Conservation (phyloP, 2,888 invertebrate species). For the Apamea sordens region DNA sequence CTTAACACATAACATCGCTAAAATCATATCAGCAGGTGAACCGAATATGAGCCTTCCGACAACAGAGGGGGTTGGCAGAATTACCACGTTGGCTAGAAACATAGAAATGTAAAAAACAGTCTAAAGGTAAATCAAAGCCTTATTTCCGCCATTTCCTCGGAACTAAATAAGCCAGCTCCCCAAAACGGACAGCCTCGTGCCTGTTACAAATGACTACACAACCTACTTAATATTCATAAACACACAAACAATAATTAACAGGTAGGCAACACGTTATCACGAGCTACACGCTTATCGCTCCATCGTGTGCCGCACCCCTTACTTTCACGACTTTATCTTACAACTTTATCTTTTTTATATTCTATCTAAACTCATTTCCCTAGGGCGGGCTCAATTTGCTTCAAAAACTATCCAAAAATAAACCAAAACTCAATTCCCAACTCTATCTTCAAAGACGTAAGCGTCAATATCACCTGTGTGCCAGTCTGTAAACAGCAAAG, state of each 20-base stretch:
- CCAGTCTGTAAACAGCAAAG: constrained; percentile 41
- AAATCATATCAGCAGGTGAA: background rate
- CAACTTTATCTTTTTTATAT: constrained; percentile 65
- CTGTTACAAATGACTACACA: constrained; percentile 37
- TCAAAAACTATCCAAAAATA: constrained; percentile 46
- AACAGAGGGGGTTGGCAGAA: background rate
- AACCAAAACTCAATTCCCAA: constrained; percentile 12
- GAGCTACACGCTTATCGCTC: constrained; percentile 32
- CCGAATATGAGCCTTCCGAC: background rate
- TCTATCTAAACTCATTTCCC: constrained; percentile 70
- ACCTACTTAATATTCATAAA: constrained; percentile 60
- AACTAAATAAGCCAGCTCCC: constrained; percentile 9
- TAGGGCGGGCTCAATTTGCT: constrained; percentile 60
- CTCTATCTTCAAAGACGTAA: constrained; percentile 26
- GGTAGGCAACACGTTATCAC: constrained; percentile 56
- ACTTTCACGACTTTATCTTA: constrained; percentile 70
- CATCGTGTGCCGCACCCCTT: constrained; percentile 60
- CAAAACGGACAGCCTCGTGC: constrained; percentile 24
- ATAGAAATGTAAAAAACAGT: too few species aligned
- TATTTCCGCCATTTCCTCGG: constrained; percentile 37
- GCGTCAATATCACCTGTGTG: constrained; percentile 5
- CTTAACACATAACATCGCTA: background rate
- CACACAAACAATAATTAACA: constrained; percentile 61
- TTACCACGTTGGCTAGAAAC: too few species aligned
- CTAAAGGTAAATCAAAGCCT: background rate